These are phyloP conservation scores for Myrmophylax atrothorax DNA, from an alignment of 2,113 vertebrate species.

Conservation along the genomic window DNA sequence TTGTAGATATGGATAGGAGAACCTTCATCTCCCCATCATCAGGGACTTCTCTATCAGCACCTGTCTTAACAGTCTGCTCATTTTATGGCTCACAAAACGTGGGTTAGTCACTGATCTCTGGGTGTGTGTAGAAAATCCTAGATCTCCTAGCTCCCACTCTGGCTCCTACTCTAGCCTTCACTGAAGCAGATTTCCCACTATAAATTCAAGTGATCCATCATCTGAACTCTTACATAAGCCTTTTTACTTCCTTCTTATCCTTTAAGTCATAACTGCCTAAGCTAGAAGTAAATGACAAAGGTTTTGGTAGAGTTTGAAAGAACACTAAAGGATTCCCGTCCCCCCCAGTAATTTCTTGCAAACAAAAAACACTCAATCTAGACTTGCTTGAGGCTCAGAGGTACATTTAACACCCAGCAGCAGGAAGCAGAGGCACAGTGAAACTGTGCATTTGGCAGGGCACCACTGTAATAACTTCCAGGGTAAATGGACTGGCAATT, in stretches of 20 bases:
- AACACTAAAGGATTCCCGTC: background rate
- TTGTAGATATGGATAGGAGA: background rate
- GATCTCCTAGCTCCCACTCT: background rate
- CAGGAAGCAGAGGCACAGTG: background rate
- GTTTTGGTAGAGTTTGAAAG: constrained; percentile 1
- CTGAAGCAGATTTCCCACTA: background rate
- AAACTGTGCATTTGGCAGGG: constrained; percentile 21
- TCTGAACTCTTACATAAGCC: background rate
- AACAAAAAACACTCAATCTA: background rate
- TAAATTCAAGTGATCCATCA: background rate
- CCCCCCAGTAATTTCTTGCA: background rate
- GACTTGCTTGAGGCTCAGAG: constrained; percentile 10
- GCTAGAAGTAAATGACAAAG: constrained; percentile 3
- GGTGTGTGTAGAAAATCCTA: background rate
- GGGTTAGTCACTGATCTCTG: background rate
- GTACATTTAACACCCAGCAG: constrained; percentile 26
- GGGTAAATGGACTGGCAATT: constrained; percentile 34
- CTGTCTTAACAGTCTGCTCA: background rate
- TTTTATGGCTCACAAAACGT: background rate
- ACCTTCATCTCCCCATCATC: background rate
- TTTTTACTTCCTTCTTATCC: constrained; percentile 5
- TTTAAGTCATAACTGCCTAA: background rate
- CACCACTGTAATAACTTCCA: constrained; percentile 6
- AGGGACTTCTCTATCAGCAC: background rate
- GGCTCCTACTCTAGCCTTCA: background rate